Evolutionary conservation across 2,113 vertebrate genomes (phyloP), one percentile per base, ranked within the genome.

Genomic region (Zosterops lateralis): DNA sequence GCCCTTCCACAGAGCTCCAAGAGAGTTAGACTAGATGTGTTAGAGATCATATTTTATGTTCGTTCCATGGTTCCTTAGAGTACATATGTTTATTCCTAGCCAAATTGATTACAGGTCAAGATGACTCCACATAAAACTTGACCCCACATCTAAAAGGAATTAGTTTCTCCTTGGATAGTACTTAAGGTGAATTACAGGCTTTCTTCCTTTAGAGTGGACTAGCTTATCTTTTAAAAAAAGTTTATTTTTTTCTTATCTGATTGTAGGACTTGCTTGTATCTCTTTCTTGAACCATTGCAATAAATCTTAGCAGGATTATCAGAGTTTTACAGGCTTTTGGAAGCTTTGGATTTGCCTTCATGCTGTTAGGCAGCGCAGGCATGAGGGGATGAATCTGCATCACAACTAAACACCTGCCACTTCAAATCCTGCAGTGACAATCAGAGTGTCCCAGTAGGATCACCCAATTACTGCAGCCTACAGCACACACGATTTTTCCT

Each of bases 261-360:
- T 94, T 71, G 48, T 78, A 85, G 34, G 48, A 88, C 51, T 90
- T 73, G 29, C 50, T 88, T 15, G 1, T 92, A 91, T 94, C 91
- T 95, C 56, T 85, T 91, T 87, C 89, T 84, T 67, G 71, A 95
- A 56, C 75, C 56, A 47, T 19, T 91, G 78, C 87, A 95, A 84
- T 88, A 95, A 91, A 95, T 96, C 94, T 91, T 92, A 91, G 87
- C 31, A 85, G 94, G 84, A 96, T 97, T 97, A 96, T 95, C 93
- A 77, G 92, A 87, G 78, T 91, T 95, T 86, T 70, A 93, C 78
- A 95, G 93, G 87, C 60, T 74, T 93, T 91, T 74, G 51, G 82
- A 92, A 96, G 84, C 87, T 95, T 89, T 83, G 67, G 94, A 76
- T 95, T 89, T 95, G 51, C 87, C 58, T 92, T 92, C 84, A 48